Evolutionary conservation across 2,113 vertebrate species (phyloP).

Genomic region (Actenoides lindsayi): DNA sequence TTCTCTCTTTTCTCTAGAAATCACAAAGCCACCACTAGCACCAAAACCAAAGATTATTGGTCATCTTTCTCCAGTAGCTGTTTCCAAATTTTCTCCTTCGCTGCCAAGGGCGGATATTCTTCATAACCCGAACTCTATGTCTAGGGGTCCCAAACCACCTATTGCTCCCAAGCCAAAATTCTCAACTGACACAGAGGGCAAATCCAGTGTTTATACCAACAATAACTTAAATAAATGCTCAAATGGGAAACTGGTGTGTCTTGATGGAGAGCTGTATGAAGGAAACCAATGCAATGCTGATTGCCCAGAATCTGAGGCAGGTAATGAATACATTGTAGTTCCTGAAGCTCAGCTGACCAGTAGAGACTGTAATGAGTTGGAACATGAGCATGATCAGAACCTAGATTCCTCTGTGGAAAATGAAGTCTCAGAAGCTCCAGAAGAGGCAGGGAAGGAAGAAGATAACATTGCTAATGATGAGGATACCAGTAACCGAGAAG

Average conservation of each 20-base stretch:
- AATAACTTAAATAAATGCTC: conserved; percentile 75
- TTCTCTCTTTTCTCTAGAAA: conserved; percentile 83
- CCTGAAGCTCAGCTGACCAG: conserved; percentile 45
- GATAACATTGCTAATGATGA: not conserved
- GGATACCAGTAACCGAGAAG: not conserved
- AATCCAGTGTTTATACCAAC: conserved; percentile 65
- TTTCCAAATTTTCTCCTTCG: conserved; percentile 82
- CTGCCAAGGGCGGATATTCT: conserved; percentile 78
- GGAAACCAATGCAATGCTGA: conserved; percentile 34
- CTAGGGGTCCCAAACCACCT: conserved; percentile 87
- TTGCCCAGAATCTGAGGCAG: conserved; percentile 56
- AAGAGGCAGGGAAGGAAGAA: conserved; percentile 30
- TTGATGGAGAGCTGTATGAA: conserved; percentile 69
- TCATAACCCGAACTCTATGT: conserved; percentile 71
- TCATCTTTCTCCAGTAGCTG: conserved; percentile 75
- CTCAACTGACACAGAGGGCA: conserved; percentile 72
- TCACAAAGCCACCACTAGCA: conserved; percentile 88
- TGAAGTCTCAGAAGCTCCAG: not conserved
- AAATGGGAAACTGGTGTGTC: conserved; percentile 82
- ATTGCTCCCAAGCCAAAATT: conserved; percentile 90
- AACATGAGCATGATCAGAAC: conserved; percentile 14
- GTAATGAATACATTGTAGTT: conserved; percentile 65
- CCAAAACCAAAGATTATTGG: conserved; percentile 85
- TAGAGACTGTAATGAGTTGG: conserved; percentile 50
- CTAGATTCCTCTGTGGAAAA: conserved; percentile 31